These are phyloP conservation scores for Nothobranchius furzeri DNA, from an alignment of 2,113 vertebrate genomes.

Conservation along the genomic window DNA sequence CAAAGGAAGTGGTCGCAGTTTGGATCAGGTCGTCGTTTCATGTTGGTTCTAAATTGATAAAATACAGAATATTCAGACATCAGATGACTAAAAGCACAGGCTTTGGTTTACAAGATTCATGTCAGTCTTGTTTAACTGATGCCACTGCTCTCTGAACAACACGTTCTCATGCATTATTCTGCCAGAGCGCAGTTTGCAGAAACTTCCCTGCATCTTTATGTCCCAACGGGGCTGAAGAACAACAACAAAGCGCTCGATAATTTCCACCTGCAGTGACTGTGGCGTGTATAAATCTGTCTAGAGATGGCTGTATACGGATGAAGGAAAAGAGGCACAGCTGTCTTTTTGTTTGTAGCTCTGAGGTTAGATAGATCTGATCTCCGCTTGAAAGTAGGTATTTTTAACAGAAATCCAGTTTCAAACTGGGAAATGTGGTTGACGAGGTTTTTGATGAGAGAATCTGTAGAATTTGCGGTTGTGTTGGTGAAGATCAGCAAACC, in stretches of 20 bases:
- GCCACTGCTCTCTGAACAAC: conserved; percentile 37
- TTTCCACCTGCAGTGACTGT: neutral
- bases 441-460: no score
- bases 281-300: conserved; percentile 9
- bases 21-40: no score
- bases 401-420: no score
- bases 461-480: no score
- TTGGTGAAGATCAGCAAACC: no score
- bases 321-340: no score
- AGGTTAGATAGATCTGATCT: no score
- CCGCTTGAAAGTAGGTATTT: no score
- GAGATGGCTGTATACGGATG: no score
- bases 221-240: conserved; percentile 28
- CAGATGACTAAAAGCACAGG: conserved; percentile 13
- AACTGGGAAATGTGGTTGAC: no score
- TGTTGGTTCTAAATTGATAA: neutral
- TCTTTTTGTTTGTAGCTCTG: no score
- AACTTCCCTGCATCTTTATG: conserved; percentile 24
- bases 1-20: no score
- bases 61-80: neutral
- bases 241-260: conserved; percentile 16
- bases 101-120: conserved; percentile 21
- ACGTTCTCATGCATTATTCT: conserved; percentile 58
- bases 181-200: conserved; percentile 25
- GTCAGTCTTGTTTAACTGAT: conserved; percentile 26